Conservation (phyloP, 1,140 invertebrate genomes). For the Ooceraea biroi region DNA sequence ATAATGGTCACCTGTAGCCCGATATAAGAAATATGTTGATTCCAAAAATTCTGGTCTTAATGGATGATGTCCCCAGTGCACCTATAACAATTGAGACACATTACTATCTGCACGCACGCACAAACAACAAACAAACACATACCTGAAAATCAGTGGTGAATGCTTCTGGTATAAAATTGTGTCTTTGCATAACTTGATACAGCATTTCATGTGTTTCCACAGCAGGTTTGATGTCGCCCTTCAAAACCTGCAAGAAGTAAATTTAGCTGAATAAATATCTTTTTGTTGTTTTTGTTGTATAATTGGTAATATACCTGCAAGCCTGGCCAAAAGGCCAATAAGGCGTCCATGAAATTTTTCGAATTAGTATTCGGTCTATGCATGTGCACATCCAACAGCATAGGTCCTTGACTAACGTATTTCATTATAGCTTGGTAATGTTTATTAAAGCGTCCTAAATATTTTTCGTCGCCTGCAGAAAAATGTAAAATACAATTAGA, state of each 20-base stretch:
- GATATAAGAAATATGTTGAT: constrained; percentile 98
- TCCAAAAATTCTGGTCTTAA: constrained; percentile 98
- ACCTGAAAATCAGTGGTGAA: constrained; percentile 97
- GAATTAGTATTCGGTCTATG: constrained; percentile 98
- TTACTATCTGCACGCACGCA: no score
- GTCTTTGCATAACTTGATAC: constrained; percentile 98
- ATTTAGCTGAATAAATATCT: constrained; percentile 33
- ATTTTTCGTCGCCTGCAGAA: constrained; percentile 92
- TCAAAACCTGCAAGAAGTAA: constrained; percentile 88
- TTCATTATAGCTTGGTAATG: constrained; percentile 99
- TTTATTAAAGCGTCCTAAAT: constrained; percentile 96
- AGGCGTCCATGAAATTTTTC: constrained; percentile 98
- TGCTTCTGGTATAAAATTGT: constrained; percentile 99
- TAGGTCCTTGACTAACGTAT: constrained; percentile 97
- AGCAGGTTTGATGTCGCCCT: constrained; percentile 97
- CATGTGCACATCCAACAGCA: constrained; percentile 99
- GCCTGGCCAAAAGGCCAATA: constrained; percentile 99
- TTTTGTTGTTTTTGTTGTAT: not conserved
- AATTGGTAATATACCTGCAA: constrained; percentile 90
- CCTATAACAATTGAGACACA: no score
- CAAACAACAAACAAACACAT: constrained; percentile 63
- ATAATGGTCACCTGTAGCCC: constrained; percentile 97
- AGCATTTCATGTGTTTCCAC: constrained; percentile 99
- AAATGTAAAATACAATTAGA: constrained; percentile 69
- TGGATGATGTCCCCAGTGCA: constrained; percentile 99